phyloP scores from a whole-genome alignment of 2,113 vertebrate species.

The Oxyura jamaicensis region DNA sequence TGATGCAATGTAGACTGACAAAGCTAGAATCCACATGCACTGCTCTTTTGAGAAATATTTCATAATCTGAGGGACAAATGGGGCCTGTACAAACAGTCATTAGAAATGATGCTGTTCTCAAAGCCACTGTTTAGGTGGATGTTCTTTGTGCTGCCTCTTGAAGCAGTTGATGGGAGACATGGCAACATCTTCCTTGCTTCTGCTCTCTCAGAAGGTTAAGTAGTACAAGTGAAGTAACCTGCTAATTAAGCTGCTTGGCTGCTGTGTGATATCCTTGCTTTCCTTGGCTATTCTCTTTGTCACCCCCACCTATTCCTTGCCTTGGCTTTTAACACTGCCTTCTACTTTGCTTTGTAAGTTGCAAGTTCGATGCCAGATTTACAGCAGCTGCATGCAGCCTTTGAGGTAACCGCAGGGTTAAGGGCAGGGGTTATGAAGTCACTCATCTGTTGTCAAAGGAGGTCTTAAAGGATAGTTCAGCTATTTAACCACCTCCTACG shows the following conservation, averaged over 20 bases:
- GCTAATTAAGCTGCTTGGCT: not conserved
- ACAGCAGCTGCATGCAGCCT: not conserved
- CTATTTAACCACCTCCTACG: not conserved
- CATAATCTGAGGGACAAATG: not conserved
- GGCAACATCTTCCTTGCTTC: not conserved
- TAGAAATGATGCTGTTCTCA: not conserved
- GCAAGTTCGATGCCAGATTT: not conserved
- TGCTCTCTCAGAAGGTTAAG: not conserved
- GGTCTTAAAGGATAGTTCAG: not conserved
- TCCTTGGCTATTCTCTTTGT: not conserved
- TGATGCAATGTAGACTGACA: not conserved
- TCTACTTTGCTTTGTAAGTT: not conserved
- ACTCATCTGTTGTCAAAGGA: fast-evolving
- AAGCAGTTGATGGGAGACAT: not conserved
- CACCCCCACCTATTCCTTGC: not conserved
- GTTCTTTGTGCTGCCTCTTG: not conserved
- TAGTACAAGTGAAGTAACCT: not conserved
- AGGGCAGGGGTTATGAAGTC: not conserved
- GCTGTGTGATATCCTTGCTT: not conserved
- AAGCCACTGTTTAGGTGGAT: fast-evolving
- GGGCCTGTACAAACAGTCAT: not conserved
- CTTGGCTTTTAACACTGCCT: not conserved
- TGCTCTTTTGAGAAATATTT: not conserved
- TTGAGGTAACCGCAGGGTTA: not conserved
- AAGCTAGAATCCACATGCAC: fast-evolving